Evolutionary conservation across 2,888 invertebrate genomes (phyloP), one percentile per base, ranked within the genome.

Genomic region (Ectemnius cavifrons): DNA sequence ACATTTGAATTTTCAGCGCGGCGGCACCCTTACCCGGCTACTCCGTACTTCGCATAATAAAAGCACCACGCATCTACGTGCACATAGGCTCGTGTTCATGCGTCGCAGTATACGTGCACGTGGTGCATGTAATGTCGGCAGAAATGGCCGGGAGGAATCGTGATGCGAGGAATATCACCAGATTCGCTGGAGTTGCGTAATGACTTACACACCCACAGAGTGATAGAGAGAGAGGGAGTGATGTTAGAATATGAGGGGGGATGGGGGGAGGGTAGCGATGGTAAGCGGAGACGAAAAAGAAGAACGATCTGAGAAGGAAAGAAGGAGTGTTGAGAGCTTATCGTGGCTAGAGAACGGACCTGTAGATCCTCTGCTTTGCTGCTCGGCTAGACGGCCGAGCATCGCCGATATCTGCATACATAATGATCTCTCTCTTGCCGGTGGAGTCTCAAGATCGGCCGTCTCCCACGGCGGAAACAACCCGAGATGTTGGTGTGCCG

Each of bases 281-380:
- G n/a, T 45, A 70, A 69, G 52, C 23, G 57, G 63, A 67, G 46
- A 67, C 65, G 58, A 49, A 20, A n/a, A 63, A 1, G 47, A 27
- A 76, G 27, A 18, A 45, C 13, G 61, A 45, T 62, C 37, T 37
- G 37, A 37, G 37, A 37, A 37, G 37, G 18, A 65, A 13, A 14
- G 37, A 64, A n/a, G 58, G 58, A 37, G 28, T 58, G 28, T 27
- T 37, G 37, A 60, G 58, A 61, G 63, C 67, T 70, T 72, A 77
- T 76, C 72, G 64, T 73, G 63, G 20, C n/a, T 59, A 68, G 59
- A 52, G 47, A 80, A 82, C 82, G 81, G 82, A 82, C 82, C 82
- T 82, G 83, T 73, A 58, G 73, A 63, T 82, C 71, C 78, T 83
- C 75, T 56, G 52, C 62, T 6, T 37, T 8, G 74, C 67, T 64